A percentile compares a stretch with the other conserved stretches of the same genome.
phyloP scores from a whole-genome alignment of 2,888 invertebrate genomes.

The Eulithis testata region DNA sequence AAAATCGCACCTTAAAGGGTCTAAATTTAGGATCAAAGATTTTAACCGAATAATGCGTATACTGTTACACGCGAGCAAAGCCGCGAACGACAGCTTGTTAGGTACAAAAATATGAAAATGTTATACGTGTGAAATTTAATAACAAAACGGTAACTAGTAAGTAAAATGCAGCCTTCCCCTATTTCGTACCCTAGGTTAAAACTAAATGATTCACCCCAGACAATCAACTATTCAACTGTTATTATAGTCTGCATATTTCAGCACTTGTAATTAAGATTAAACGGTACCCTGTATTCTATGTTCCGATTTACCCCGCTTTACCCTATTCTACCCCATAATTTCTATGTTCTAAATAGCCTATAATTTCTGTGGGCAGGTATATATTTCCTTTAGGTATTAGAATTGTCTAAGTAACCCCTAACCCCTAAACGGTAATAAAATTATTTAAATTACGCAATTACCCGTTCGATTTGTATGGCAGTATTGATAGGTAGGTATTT shows the following conservation, averaged over 20 bases:
- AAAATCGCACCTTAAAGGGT: too few species aligned
- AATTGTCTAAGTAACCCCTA: conserved; percentile 20
- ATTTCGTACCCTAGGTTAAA: conserved; percentile 29
- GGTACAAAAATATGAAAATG: too few species aligned
- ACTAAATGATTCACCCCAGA: conserved; percentile 30
- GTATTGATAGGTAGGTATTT: too few species aligned
- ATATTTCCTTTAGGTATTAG: conserved; percentile 33
- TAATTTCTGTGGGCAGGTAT: conserved; percentile 21
- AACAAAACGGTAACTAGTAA: conserved; percentile 10
- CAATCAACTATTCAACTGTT: conserved; percentile 33
- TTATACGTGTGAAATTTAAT: background rate
- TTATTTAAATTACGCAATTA: conserved; percentile 14
- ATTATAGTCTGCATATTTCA: conserved; percentile 41
- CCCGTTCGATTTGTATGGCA: background rate
- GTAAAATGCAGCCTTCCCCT: conserved; percentile 13
- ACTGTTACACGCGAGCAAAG: too few species aligned
- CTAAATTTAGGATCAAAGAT: too few species aligned
- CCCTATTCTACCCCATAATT: conserved; percentile 29
- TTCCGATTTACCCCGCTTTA: conserved; percentile 29
- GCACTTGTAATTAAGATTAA: conserved; percentile 38
- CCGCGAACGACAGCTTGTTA: too few species aligned
- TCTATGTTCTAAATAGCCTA: conserved; percentile 16
- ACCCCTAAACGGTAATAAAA: conserved; percentile 20
- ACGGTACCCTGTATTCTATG: conserved; percentile 25
- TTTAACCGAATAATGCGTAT: too few species aligned